Evolutionary conservation across 1,140 invertebrate species (phyloP).

Genomic region (Lepidurus apus): DNA sequence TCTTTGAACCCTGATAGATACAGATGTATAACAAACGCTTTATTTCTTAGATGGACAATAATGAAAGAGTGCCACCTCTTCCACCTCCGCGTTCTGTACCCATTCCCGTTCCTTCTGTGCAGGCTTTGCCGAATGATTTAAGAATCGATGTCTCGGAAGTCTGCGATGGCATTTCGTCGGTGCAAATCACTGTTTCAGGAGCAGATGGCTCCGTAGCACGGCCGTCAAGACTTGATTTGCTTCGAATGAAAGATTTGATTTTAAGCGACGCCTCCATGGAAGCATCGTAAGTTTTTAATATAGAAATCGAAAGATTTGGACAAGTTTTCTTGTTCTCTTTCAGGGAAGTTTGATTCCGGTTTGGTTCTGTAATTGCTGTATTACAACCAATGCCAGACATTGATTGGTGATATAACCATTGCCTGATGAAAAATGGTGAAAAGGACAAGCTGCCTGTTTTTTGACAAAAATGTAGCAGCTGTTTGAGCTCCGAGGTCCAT

Average conservation of each 20-base stretch:
- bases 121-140: constrained; percentile 39
- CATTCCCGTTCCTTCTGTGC: constrained; percentile 32
- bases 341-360: not conserved
- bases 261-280: constrained; percentile 49
- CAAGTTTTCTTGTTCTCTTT: not conserved
- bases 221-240: constrained; percentile 43
- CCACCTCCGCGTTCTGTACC: constrained; percentile 33
- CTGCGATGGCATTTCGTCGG: constrained; percentile 48
- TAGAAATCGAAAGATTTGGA: not conserved
- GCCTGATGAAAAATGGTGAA: not conserved
- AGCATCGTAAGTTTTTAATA: constrained; percentile 49
- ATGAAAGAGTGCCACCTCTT: constrained; percentile 31
- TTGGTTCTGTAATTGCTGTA: not conserved
- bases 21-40: not conserved
- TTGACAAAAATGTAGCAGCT: not conserved
- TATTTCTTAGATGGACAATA: constrained; percentile 30
- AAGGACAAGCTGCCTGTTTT: not conserved
- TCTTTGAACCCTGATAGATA: not conserved
- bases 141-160: constrained; percentile 42
- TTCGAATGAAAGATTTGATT: constrained; percentile 49
- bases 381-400: not conserved
- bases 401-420: not conserved
- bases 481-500: constrained; percentile 14
- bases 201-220: constrained; percentile 39
- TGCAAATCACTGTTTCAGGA: constrained; percentile 44